Conservation (phyloP, 35 echinoderm and acorn worm genomes). For the Stichopus chloronotus region DNA sequence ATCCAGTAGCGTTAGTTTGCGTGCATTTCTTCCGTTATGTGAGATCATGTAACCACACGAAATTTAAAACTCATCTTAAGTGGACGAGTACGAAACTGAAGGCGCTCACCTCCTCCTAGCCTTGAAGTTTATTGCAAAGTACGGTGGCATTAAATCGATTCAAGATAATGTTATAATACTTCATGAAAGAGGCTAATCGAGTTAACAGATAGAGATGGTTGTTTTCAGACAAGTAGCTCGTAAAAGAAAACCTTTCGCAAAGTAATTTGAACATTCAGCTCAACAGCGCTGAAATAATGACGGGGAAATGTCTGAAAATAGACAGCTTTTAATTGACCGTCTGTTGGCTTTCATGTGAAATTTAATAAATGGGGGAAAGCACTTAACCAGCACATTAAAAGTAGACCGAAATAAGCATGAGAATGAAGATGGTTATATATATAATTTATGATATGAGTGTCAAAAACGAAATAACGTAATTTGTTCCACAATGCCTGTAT, state of each 20-base stretch:
- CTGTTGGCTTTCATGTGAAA: neutral
- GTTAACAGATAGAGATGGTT: neutral
- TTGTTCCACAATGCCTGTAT: too few species aligned
- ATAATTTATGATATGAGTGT: too few species aligned
- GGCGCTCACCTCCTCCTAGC: neutral
- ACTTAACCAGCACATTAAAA: neutral
- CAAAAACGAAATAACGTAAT: too few species aligned
- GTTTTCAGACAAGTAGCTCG: constrained; percentile 2
- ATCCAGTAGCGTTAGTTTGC: neutral
- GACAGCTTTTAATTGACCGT: neutral
- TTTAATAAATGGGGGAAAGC: neutral
- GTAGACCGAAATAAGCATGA: neutral
- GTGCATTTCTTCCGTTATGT: neutral
- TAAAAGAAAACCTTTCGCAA: neutral
- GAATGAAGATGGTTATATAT: too few species aligned
- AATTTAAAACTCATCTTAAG: neutral
- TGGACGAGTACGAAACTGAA: neutral
- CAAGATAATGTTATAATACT: neutral
- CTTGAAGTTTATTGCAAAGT: neutral
- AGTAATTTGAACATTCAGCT: neutral
- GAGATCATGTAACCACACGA: neutral
- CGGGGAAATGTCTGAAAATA: neutral
- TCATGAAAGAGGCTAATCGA: constrained; percentile 19
- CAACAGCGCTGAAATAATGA: neutral
- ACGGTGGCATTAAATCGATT: constrained; percentile 19